Base-by-base conservation (phyloP, 1,140 invertebrate genomes). In the Cydia splendana region DNA sequence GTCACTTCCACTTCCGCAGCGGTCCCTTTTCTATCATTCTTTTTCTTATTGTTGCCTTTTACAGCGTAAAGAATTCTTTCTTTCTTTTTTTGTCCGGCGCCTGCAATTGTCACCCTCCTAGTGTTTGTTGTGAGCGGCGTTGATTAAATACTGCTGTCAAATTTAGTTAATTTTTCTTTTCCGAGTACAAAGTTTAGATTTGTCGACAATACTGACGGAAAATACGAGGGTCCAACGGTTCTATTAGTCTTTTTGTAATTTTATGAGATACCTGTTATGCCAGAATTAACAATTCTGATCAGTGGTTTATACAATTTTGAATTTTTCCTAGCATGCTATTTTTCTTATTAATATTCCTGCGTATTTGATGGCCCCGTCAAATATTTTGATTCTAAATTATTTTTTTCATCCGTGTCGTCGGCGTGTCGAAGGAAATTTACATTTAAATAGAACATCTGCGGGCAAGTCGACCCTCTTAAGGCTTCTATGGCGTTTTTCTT, bases 401-500 rank as follows among this genome's bases (percentile, higher is more conserved):
- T 88, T 91, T 93, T 92, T 93, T 89, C 85, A 87, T 88, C 86
- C 88, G 78, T 92, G 88, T 91, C 86, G 88, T 88, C 86, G 83
- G 82, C 87, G 88, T 89, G 85, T 88, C 81, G 88, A 80, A 84
- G 82, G 74, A 87, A 93, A 93, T 93, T 93, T 93, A 93, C 91
- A 93, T 93, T 91, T 92, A 93, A 93, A 92, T 93, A 91, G 90
- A 91, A 92, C 91, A 93, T 92, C 91, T 93, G 90, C 86, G 87
- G 81, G 85, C 84, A 85, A 80, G 78, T 87, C 87, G 87, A 88
- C 90, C 90, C 90, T 91, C 90, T 91, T 83, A 89, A 90, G 87
- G 84, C 85, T 84, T 87, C 81, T 82, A 84, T 81, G 77, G 83
- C 84, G 83, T 90, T 91, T 92, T 92, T 92, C 91, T 93, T 91